Percentiles rank a stretch among this genome's conserved stretches.
Conservation (phyloP, 2,888 invertebrate genomes). For the Drosophila limbata region DNA sequence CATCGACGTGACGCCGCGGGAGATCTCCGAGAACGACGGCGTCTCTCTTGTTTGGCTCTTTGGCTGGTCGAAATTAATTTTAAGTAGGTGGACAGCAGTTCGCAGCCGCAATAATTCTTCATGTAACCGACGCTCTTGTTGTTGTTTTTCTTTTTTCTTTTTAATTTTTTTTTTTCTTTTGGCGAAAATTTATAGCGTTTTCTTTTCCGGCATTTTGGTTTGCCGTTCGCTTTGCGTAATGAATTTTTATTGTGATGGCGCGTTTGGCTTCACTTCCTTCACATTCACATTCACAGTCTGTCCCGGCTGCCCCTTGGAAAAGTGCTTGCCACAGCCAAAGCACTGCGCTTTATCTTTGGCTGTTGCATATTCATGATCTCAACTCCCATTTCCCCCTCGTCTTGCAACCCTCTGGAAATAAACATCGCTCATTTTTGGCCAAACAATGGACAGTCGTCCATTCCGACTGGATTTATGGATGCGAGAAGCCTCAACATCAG, state of each 20-base stretch:
- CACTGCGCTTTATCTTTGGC: constrained; percentile 63
- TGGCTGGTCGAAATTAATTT: constrained; percentile 72
- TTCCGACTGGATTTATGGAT: constrained; percentile 48
- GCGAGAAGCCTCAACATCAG: constrained; percentile 33
- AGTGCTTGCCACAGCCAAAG: constrained; percentile 31
- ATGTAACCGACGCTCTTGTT: constrained; percentile 61
- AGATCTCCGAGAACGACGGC: constrained; percentile 45
- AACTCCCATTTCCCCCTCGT: background rate
- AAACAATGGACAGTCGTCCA: constrained; percentile 29
- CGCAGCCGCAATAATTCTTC: constrained; percentile 78
- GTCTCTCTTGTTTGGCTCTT: constrained; percentile 40
- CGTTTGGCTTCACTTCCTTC: constrained; percentile 71
- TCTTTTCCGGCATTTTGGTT: constrained; percentile 75
- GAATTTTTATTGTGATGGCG: constrained; percentile 79
- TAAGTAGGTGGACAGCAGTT: constrained; percentile 81
- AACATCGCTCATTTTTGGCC: constrained; percentile 69
- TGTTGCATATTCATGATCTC: constrained; percentile 74
- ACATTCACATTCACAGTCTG: no score
- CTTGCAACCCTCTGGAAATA: constrained; percentile 44
- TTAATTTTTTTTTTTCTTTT: constrained; percentile 50
- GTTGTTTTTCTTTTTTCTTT: background rate
- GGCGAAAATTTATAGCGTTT: constrained; percentile 75
- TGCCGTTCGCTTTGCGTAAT: constrained; percentile 72
- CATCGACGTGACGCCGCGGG: constrained; percentile 65
- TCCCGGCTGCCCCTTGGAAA: constrained; percentile 26